phyloP scores from a whole-genome alignment of 1,140 invertebrate species.

The Zaprionus kolodkinae region DNA sequence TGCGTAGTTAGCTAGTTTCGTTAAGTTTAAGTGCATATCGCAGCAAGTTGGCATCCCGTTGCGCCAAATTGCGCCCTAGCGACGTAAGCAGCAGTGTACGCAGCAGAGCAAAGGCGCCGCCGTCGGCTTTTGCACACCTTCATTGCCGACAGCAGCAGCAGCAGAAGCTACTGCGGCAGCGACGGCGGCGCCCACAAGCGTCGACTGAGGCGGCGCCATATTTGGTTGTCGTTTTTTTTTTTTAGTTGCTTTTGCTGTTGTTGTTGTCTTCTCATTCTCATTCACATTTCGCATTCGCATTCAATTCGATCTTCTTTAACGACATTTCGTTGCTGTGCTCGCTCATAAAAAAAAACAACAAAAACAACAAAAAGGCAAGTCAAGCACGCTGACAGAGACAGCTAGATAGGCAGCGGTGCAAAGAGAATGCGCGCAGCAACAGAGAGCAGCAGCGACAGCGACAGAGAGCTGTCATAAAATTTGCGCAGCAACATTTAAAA shows the following conservation, averaged over 20 bases:
- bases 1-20: constrained; percentile 5
- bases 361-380: constrained; percentile 30
- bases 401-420: constrained; percentile 13
- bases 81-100: background rate
- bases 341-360: constrained; percentile 43
- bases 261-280: constrained; percentile 49
- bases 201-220: constrained; percentile 62
- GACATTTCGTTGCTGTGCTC: constrained; percentile 58
- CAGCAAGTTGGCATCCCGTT: constrained; percentile 7
- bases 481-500: constrained; percentile 38
- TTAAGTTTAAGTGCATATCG: background rate
- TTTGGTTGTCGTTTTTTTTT: constrained; percentile 47
- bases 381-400: constrained; percentile 18
- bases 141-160: constrained; percentile 27
- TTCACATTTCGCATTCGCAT: constrained; percentile 59
- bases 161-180: constrained; percentile 3
- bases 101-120: constrained; percentile 23
- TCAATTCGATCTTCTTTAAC: constrained; percentile 76
- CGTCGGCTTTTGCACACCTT: constrained; percentile 54
- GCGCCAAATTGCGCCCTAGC: constrained; percentile 1
- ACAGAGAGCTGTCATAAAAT: constrained; percentile 18
- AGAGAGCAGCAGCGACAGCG: constrained; percentile 6
- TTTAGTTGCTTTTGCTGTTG: constrained; percentile 13
- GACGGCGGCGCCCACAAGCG: constrained; percentile 49
- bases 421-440: constrained; percentile 8